Evolutionary conservation across 1,140 invertebrate species (phyloP).

Genomic region (Polypedilum vanderplanki): DNA sequence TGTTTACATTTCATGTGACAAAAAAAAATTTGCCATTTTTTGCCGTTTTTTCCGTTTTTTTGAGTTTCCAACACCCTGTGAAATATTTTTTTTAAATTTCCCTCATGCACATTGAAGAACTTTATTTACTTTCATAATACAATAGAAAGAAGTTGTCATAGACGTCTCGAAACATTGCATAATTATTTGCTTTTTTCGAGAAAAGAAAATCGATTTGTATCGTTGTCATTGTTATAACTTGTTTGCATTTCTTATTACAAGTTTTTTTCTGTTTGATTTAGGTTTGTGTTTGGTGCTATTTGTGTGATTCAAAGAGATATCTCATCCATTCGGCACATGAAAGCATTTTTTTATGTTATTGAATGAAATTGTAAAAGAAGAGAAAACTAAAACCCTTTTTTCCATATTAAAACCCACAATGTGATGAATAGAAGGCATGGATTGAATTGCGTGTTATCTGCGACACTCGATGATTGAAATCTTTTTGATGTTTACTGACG

Average conservation of each 20-base stretch:
- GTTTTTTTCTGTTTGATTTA: background rate
- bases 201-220: background rate
- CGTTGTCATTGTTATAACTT: background rate
- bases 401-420: no score
- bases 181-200: background rate
- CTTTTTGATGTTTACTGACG: slow-evolving; percentile 5
- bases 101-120: no score
- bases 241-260: background rate
- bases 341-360: background rate
- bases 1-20: no score
- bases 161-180: background rate
- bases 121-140: no score
- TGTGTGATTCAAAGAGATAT: background rate
- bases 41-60: no score
- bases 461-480: background rate
- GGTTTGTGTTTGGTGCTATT: background rate
- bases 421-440: background rate
- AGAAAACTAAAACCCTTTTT: background rate
- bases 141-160: background rate
- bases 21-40: no score
- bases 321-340: background rate
- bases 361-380: background rate
- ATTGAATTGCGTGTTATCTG: slow-evolving; percentile 3
- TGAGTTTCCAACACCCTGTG: no score
- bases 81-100: no score